Percentiles rank a stretch among this genome's conserved stretches.
These are phyloP conservation scores for Tethya wilhelma DNA, from an alignment of 37 sponge, comb jelly and placozoan species.

Conservation along the genomic window DNA sequence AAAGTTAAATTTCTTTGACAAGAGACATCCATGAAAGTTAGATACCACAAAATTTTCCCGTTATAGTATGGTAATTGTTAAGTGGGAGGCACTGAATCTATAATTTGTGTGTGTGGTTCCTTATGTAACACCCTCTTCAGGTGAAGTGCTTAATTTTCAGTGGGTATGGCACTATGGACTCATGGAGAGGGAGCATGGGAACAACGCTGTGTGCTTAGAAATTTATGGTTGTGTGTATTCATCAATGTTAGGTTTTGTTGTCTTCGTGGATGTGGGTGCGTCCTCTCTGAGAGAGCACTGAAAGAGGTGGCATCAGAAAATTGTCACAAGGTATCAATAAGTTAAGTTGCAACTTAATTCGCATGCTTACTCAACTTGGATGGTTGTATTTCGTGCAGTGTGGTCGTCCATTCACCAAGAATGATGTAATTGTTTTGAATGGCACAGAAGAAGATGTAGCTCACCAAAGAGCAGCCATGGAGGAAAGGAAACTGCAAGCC, in stretches of 20 bases:
- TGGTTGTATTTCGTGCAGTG: constrained; percentile 52
- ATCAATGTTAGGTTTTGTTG: constrained; percentile 67
- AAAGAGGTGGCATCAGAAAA: constrained; percentile 81
- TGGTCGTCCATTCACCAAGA: constrained; percentile 43
- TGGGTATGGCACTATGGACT: no score
- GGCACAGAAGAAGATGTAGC: constrained; percentile 78
- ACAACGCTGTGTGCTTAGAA: no score
- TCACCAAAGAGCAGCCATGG: constrained; percentile 59
- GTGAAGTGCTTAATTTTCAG: no score
- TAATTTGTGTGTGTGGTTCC: constrained; percentile 16
- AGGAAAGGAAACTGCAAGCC: constrained; percentile 53
- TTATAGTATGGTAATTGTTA: no score
- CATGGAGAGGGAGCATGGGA: no score
- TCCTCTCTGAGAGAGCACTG: constrained; percentile 83
- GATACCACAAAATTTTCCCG: no score
- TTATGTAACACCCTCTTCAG: neutral
- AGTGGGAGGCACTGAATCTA: no score
- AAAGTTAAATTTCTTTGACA: no score
- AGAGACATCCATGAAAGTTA: no score
- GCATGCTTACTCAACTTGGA: neutral
- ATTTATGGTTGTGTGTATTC: no score
- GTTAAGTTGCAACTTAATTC: neutral
- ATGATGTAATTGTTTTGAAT: constrained; percentile 77
- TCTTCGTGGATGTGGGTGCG: constrained; percentile 87
- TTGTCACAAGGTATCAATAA: constrained; percentile 71